These are phyloP conservation scores for Nansenia antarctica DNA, from an alignment of 2,113 vertebrate genomes.

Conservation along the genomic window DNA sequence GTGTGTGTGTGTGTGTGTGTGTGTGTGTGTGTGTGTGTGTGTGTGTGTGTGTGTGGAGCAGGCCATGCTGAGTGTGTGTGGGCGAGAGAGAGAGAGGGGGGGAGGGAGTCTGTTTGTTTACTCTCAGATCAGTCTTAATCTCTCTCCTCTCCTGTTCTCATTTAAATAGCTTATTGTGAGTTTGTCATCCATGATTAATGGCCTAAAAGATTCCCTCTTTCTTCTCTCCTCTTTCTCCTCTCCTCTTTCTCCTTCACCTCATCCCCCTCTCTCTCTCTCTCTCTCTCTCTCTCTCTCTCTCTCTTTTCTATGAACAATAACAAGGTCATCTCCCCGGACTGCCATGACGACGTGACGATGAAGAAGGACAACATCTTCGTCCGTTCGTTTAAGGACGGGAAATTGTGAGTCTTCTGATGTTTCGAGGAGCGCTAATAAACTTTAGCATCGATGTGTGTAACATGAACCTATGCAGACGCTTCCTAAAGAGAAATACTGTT, in stretches of 20 bases:
- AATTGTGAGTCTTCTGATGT: conserved; percentile 87
- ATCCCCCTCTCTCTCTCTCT: neutral
- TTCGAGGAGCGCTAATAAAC: neutral
- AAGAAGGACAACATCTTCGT: conserved; percentile 97
- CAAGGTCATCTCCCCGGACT: conserved; percentile 97
- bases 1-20: too few species aligned
- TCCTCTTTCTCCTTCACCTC: neutral
- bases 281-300: conserved; percentile 29
- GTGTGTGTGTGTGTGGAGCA: neutral
- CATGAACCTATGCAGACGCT: neutral
- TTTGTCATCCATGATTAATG: too few species aligned
- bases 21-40: too few species aligned
- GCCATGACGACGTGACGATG: conserved; percentile 91
- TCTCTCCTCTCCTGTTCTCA: neutral
- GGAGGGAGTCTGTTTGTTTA: neutral
- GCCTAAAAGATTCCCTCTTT: neutral
- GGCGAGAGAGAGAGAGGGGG: too few species aligned
- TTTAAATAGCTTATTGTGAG: too few species aligned
- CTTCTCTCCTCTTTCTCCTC: neutral
- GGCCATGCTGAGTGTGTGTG: neutral
- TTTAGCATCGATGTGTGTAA: neutral
- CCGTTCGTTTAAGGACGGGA: conserved; percentile 98
- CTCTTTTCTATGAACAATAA: conserved; percentile 29
- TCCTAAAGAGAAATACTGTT: too few species aligned
- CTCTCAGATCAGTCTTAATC: neutral